phyloP scores from a whole-genome alignment of 2,797 vertebrate genomes.

The Pampus argenteus region DNA sequence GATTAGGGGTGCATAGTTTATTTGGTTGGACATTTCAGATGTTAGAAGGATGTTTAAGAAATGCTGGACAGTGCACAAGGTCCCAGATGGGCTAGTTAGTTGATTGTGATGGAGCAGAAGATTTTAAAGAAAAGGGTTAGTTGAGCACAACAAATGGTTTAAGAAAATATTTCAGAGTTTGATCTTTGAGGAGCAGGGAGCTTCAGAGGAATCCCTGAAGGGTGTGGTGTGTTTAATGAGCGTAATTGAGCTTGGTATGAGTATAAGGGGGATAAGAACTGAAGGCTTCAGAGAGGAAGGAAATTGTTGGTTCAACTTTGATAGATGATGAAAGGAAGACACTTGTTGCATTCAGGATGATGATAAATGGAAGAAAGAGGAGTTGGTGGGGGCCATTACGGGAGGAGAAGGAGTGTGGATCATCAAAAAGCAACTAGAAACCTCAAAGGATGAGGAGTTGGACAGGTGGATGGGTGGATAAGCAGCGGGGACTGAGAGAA shows the following conservation, averaged over 20 bases:
- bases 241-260: background rate
- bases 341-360: conserved; percentile 5
- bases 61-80: background rate
- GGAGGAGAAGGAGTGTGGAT: conserved; percentile 3
- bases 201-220: background rate
- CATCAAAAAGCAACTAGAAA: conserved; percentile 3
- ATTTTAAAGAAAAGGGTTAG: background rate
- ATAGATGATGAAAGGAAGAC: background rate
- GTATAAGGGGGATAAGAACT: background rate
- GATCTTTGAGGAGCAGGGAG: background rate
- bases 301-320: background rate
- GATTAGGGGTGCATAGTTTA: background rate
- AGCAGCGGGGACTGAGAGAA: conserved; percentile 24
- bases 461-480: background rate
- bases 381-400: conserved; percentile 27
- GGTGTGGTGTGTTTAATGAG: background rate
- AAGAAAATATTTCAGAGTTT: background rate
- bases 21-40: background rate
- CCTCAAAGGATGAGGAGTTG: conserved; percentile 15
- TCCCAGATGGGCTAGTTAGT: background rate
- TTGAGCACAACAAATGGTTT: background rate
- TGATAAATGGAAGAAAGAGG: background rate
- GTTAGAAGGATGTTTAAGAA: background rate
- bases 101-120: background rate
- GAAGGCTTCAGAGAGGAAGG: background rate